These are phyloP conservation scores for Anthoscopus minutus DNA, from an alignment of 2,113 vertebrate species.

Conservation along the genomic window DNA sequence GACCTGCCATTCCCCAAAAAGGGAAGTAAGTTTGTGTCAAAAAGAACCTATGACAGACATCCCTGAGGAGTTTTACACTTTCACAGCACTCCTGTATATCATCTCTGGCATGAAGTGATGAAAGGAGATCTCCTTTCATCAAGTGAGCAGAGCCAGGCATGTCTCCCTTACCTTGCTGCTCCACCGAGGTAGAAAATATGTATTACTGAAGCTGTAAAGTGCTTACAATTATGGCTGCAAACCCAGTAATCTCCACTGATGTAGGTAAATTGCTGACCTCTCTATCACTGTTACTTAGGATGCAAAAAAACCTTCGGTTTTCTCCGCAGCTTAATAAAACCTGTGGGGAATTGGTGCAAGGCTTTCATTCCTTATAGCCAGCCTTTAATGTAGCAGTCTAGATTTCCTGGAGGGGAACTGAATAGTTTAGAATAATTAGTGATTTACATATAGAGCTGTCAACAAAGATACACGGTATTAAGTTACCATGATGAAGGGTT, in stretches of 20 bases:
- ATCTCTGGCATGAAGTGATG: background rate
- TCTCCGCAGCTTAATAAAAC: slow-evolving; percentile 28
- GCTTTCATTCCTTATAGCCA: slow-evolving; percentile 28
- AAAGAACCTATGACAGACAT: background rate
- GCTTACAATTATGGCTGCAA: background rate
- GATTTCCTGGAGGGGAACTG: slow-evolving; percentile 22
- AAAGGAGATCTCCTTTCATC: background rate
- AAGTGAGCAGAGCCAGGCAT: background rate
- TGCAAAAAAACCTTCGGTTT: background rate
- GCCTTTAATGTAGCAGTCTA: slow-evolving; percentile 37
- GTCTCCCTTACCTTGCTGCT: background rate
- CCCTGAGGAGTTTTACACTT: background rate
- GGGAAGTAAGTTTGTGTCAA: background rate
- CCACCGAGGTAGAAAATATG: background rate
- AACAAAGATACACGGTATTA: slow-evolving; percentile 16
- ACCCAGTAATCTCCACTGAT: background rate
- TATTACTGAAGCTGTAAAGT: background rate
- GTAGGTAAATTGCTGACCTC: slow-evolving; percentile 18
- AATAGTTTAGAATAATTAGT: slow-evolving; percentile 25
- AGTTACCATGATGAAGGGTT: background rate
- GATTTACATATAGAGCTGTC: slow-evolving; percentile 35
- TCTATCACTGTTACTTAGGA: slow-evolving; percentile 23
- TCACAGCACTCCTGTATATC: background rate
- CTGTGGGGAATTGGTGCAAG: background rate
- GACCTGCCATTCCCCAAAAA: background rate